Conservation (phyloP, 2,888 invertebrate species). For the Cremastinae sp. region DNA sequence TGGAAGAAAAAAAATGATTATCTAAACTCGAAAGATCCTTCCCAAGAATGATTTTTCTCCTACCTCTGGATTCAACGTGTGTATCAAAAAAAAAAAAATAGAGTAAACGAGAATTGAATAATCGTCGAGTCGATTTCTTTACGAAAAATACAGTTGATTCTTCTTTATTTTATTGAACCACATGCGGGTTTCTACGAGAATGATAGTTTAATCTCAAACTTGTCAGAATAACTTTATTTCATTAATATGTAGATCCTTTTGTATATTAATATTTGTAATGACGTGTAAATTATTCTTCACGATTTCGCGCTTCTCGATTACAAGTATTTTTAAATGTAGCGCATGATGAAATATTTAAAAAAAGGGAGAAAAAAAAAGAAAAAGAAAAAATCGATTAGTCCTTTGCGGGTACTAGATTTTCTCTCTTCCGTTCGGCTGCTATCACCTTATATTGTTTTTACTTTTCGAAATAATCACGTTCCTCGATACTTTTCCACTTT, state of each 20-base stretch:
- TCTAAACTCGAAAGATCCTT: neutral
- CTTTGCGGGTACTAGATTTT: conserved; percentile 46
- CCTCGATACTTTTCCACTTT: conserved; percentile 44
- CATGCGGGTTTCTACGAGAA: conserved; percentile 50
- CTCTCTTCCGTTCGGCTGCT: conserved; percentile 58
- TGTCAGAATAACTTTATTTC: conserved; percentile 10
- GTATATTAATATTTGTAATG: conserved; percentile 11
- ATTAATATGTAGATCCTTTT: conserved; percentile 19
- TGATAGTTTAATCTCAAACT: conserved; percentile 31
- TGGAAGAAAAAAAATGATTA: neutral
- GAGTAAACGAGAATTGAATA: conserved; percentile 29
- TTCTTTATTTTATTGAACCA: conserved; percentile 50
- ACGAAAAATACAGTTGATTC: conserved; percentile 57
- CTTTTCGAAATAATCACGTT: conserved; percentile 9
- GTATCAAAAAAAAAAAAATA: conserved; percentile 12
- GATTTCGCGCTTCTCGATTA: conserved; percentile 42
- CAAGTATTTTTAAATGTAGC: conserved; percentile 43
- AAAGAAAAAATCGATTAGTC: conserved; percentile 14
- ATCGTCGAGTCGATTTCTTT: conserved; percentile 18
- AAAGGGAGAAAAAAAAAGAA: conserved; percentile 25
- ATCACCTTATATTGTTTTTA: conserved; percentile 20
- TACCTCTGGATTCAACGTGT: neutral
- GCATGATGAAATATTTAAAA: conserved; percentile 21
- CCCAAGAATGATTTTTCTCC: conserved; percentile 9
- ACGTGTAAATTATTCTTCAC: conserved; percentile 41